These are phyloP conservation scores for Germaria angustata DNA, from an alignment of 2,888 invertebrate genomes.

Conservation along the genomic window DNA sequence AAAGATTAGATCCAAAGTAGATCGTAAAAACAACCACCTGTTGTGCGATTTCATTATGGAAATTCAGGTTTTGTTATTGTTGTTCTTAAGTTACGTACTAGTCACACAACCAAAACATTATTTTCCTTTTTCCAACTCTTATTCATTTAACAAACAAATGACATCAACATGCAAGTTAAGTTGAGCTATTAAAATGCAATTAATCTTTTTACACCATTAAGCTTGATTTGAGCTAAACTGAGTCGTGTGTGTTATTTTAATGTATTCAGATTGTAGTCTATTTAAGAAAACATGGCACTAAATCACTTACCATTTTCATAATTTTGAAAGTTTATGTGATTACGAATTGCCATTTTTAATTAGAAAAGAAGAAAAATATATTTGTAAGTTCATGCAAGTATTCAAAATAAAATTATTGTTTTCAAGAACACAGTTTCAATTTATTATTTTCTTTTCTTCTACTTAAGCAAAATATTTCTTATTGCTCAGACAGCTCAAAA, in stretches of 20 bases:
- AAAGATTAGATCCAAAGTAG: constrained; percentile 24
- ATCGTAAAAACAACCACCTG: constrained; percentile 33
- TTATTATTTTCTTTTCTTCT: not conserved
- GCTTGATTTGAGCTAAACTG: constrained; percentile 31
- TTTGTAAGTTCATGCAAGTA: not conserved
- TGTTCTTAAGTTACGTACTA: not conserved
- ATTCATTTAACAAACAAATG: constrained; percentile 39
- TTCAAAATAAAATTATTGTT: constrained; percentile 1
- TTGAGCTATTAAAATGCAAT: constrained; percentile 56
- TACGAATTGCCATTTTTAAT: constrained; percentile 19
- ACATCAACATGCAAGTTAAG: constrained; percentile 57
- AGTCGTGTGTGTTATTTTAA: constrained; percentile 15
- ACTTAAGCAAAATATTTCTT: not conserved
- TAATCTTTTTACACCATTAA: constrained; percentile 51
- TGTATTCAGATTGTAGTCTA: constrained; percentile 38
- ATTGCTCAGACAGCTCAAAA: not conserved
- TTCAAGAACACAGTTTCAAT: not conserved
- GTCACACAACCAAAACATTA: not conserved
- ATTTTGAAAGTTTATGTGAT: constrained; percentile 4
- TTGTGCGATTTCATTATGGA: constrained; percentile 16
- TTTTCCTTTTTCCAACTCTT: constrained; percentile 5
- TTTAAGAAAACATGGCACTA: constrained; percentile 38
- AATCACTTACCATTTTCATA: constrained; percentile 38
- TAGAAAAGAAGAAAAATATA: not conserved
- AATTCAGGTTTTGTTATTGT: constrained; percentile 2